Percentiles rank a stretch among this genome's conserved stretches.
Evolutionary conservation across 2,113 vertebrate genomes (phyloP).

Genomic region (Choloepus hoffmanni): DNA sequence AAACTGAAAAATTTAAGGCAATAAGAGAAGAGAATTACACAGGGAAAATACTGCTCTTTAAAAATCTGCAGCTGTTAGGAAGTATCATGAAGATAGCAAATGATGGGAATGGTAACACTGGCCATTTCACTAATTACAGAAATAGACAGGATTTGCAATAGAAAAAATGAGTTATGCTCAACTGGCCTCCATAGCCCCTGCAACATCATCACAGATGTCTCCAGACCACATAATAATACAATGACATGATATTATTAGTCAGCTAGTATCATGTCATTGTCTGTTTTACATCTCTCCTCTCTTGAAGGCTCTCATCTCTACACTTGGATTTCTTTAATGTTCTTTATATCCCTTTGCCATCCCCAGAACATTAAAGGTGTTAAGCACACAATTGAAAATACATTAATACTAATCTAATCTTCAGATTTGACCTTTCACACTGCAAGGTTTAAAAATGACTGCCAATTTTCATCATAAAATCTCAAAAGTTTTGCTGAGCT

Average conservation of each 20-base stretch:
- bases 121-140: neutral
- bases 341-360: neutral
- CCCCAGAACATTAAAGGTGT: neutral
- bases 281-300: neutral
- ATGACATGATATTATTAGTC: neutral
- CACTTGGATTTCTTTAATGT: neutral
- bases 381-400: neutral
- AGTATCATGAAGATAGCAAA: neutral
- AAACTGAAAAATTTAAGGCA: neutral
- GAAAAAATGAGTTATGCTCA: neutral
- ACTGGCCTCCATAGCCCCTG: neutral
- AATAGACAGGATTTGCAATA: neutral
- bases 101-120: neutral
- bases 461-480: neutral
- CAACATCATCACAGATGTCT: neutral
- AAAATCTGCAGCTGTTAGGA: neutral
- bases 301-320: neutral
- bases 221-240: neutral
- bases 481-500: neutral
- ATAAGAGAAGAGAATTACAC: neutral
- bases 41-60: neutral
- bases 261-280: accelerated
- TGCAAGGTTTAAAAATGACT: neutral
- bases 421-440: neutral
- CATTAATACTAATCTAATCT: neutral